phyloP scores from a whole-genome alignment of 2,113 vertebrate genomes.

The Heptranchias perlo region DNA sequence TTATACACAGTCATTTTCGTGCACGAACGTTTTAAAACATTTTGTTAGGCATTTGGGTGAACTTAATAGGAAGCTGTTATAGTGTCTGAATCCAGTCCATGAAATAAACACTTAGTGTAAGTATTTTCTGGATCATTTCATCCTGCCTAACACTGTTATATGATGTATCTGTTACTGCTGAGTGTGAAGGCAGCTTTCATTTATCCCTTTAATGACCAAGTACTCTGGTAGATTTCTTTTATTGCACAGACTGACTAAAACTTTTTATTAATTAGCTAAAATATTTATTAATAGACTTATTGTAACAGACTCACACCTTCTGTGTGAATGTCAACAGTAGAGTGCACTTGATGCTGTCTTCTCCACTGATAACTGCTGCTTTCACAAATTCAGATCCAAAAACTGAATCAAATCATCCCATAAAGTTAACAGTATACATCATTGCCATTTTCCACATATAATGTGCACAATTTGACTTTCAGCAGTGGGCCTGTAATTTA shows the following conservation, averaged over 20 bases:
- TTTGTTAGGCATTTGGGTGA: not conserved
- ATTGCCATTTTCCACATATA: slow-evolving; percentile 1
- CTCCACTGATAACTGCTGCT: not conserved
- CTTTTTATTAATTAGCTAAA: not conserved
- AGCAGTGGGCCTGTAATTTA: not conserved
- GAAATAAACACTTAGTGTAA: not conserved
- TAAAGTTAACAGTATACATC: not conserved
- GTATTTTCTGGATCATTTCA: slow-evolving; percentile 22
- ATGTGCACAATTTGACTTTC: not conserved
- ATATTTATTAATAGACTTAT: not conserved
- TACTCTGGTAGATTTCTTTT: not conserved
- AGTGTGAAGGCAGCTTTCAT: not conserved
- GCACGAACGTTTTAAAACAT: not conserved
- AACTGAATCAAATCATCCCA: not conserved
- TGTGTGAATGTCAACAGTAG: not conserved
- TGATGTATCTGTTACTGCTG: not conserved
- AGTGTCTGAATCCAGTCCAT: not conserved
- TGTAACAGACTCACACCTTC: not conserved
- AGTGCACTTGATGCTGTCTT: not conserved
- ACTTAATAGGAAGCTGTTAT: not conserved
- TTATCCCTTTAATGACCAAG: slow-evolving; percentile 26
- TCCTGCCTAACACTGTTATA: not conserved
- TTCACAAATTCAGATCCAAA: too few species aligned
- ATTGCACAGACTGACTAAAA: not conserved
- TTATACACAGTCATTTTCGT: not conserved